These are phyloP conservation scores for Hesperophylax magnus DNA, from an alignment of 1,140 invertebrate species.

Conservation along the genomic window DNA sequence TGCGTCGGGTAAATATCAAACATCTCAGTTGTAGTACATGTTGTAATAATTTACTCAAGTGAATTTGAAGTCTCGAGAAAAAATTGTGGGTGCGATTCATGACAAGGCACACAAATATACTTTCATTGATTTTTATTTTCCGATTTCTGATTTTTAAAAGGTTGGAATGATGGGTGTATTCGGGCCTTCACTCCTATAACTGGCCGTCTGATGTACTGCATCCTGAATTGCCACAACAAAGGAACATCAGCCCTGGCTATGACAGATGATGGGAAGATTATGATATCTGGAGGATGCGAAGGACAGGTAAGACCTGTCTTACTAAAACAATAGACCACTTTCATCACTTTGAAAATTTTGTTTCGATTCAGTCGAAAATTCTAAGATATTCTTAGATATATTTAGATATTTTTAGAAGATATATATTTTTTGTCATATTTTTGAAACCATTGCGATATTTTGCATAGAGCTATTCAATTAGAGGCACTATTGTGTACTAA, in stretches of 20 bases:
- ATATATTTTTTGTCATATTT: too few relatives aligned
- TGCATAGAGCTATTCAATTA: too few relatives aligned
- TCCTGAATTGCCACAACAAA: slow-evolving; percentile 89
- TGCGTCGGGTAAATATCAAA: slow-evolving; percentile 74
- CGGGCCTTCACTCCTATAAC: slow-evolving; percentile 88
- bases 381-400: too few relatives aligned
- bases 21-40: background rate
- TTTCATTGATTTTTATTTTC: too few relatives aligned
- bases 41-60: background rate
- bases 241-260: slow-evolving; percentile 85
- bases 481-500: too few relatives aligned
- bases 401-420: too few relatives aligned
- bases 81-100: slow-evolving; percentile 14
- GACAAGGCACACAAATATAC: too few relatives aligned
- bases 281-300: slow-evolving; percentile 91
- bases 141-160: slow-evolving; percentile 60
- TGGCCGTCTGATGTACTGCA: slow-evolving; percentile 83
- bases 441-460: too few relatives aligned
- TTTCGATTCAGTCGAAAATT: too few relatives aligned
- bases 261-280: slow-evolving; percentile 77
- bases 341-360: too few relatives aligned
- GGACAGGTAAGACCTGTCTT: slow-evolving; percentile 75
- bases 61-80: background rate
- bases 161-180: slow-evolving; percentile 92
- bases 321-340: too few relatives aligned